Percentiles rank a stretch among this genome's conserved stretches.
Evolutionary conservation across 1,140 invertebrate genomes (phyloP).

Genomic region (Teleopsis dalmanni): DNA sequence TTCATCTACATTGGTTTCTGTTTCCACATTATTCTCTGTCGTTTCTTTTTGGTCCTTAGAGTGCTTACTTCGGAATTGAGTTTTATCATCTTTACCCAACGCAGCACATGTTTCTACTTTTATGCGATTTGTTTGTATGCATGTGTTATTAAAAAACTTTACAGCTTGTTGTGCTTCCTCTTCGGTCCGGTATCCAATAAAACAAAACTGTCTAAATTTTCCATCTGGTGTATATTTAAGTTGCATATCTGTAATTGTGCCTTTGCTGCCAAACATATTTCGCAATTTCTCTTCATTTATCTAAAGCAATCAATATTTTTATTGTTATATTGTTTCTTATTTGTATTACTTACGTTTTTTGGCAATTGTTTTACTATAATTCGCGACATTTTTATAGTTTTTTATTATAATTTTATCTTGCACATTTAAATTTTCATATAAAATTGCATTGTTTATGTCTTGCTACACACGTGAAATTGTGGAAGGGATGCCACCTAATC

Average conservation of each 20-base stretch:
- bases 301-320: constrained; percentile 44
- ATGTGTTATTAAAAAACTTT: constrained; percentile 75
- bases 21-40: constrained; percentile 22
- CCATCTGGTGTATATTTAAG: constrained; percentile 87
- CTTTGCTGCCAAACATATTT: constrained; percentile 69
- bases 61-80: constrained; percentile 86
- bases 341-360: constrained; percentile 11
- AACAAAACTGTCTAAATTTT: constrained; percentile 84
- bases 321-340: not conserved
- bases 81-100: constrained; percentile 73
- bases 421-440: not conserved
- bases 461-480: constrained; percentile 10
- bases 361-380: constrained; percentile 13
- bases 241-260: constrained; percentile 82
- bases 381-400: constrained; percentile 11
- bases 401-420: not conserved
- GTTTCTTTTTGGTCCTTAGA: constrained; percentile 48
- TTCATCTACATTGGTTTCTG: constrained; percentile 15
- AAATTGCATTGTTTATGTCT: constrained; percentile 12
- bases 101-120: constrained; percentile 67
- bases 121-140: constrained; percentile 72
- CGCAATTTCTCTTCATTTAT: constrained; percentile 69
- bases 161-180: constrained; percentile 69
- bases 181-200: constrained; percentile 78
- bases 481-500: too few species aligned